Percentiles rank a stretch among this genome's conserved stretches.
These are phyloP conservation scores for Urocolius indicus DNA, from an alignment of 2,113 vertebrate species.

Conservation along the genomic window DNA sequence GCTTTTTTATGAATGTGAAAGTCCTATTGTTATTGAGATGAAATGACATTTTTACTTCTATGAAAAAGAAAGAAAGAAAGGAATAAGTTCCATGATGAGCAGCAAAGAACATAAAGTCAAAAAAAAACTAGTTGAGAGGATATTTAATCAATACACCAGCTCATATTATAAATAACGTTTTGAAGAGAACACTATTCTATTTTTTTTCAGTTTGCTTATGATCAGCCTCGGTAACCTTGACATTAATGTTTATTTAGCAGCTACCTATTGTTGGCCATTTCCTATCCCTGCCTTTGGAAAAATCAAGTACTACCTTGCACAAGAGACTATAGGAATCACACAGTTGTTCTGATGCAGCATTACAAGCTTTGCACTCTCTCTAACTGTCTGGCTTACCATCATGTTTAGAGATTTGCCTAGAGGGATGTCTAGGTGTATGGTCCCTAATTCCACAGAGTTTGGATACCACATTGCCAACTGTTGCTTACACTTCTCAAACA, in stretches of 20 bases:
- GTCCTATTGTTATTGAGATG: background rate
- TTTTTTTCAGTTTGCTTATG: background rate
- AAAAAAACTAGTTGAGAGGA: background rate
- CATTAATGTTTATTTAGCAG: background rate
- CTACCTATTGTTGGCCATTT: background rate
- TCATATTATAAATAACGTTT: background rate
- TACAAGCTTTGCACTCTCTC: background rate
- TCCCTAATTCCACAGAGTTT: background rate
- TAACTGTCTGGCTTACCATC: background rate
- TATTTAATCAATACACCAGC: background rate
- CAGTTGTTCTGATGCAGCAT: background rate
- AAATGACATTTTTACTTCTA: background rate
- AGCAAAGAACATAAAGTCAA: slow-evolving; percentile 7
- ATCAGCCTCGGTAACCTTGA: background rate
- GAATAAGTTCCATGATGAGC: background rate
- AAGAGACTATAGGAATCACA: background rate
- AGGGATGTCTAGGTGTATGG: background rate
- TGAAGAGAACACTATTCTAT: background rate
- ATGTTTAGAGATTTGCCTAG: background rate
- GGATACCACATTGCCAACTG: background rate
- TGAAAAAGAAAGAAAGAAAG: background rate
- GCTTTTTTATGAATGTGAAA: background rate
- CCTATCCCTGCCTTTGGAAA: background rate
- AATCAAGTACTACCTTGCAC: background rate
- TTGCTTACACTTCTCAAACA: background rate